phyloP scores from a whole-genome alignment of 2,797 vertebrate species.

The Pipistrellus pygmaeus region DNA sequence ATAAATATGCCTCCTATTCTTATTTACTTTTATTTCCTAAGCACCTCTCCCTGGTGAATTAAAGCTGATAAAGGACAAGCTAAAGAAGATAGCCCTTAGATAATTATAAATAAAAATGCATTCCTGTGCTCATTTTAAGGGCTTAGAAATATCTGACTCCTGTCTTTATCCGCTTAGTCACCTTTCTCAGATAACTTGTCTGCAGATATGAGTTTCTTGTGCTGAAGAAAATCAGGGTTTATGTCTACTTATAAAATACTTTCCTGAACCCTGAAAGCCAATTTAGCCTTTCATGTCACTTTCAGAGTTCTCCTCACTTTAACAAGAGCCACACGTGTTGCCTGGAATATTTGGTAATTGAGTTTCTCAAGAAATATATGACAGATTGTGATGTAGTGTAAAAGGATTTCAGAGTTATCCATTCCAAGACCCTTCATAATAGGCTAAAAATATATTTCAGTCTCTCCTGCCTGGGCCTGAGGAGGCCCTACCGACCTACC shows the following conservation, averaged over 20 bases:
- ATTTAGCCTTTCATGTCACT: slow-evolving; percentile 75
- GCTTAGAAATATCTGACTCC: not conserved
- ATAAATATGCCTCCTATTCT: not conserved
- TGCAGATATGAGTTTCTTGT: not conserved
- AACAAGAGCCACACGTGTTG: slow-evolving; percentile 55
- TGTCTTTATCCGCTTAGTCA: not conserved
- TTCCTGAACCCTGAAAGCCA: slow-evolving; percentile 46
- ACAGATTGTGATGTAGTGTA: slow-evolving; percentile 75
- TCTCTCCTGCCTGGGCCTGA: slow-evolving; percentile 61
- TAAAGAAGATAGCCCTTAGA: not conserved
- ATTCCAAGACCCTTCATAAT: slow-evolving; percentile 58
- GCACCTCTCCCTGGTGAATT: not conserved
- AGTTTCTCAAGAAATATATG: slow-evolving; percentile 74
- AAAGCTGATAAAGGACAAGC: not conserved
- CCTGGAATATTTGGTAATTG: slow-evolving; percentile 75
- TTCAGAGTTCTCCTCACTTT: slow-evolving; percentile 65
- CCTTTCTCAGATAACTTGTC: not conserved
- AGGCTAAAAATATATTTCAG: slow-evolving; percentile 74
- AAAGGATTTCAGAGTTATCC: slow-evolving; percentile 81
- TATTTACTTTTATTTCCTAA: not conserved
- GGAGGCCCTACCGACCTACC: slow-evolving; percentile 10
- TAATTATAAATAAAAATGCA: slow-evolving; percentile 45
- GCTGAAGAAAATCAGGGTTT: slow-evolving; percentile 47
- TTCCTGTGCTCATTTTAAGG: not conserved
- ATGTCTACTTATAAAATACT: slow-evolving; percentile 36